phyloP scores from a whole-genome alignment of 2,888 invertebrate genomes.

The Boloria euphrosyne region DNA sequence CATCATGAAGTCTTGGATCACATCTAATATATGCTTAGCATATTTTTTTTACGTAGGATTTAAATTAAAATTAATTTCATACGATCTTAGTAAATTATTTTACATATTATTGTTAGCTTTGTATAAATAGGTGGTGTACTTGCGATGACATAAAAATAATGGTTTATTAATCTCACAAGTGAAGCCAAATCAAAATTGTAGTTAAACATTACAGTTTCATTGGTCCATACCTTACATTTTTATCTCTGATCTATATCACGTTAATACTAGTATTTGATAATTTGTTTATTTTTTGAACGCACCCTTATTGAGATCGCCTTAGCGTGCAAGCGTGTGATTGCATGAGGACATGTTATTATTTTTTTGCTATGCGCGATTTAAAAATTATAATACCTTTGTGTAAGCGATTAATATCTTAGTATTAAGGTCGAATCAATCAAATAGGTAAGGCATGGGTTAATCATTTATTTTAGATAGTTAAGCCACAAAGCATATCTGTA shows the following conservation, averaged over 20 bases:
- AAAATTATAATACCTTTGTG: constrained; percentile 21
- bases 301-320: constrained; percentile 51
- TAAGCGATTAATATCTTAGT: constrained; percentile 12
- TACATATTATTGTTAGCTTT: too few relatives aligned
- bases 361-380: constrained; percentile 63
- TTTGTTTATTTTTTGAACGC: constrained; percentile 12
- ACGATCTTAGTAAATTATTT: too few relatives aligned
- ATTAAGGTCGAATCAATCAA: constrained; percentile 18
- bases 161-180: too few relatives aligned
- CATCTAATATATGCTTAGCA: background rate
- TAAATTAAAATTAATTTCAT: too few relatives aligned
- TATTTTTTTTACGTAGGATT: too few relatives aligned
- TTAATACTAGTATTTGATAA: too few relatives aligned
- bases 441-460: constrained; percentile 5
- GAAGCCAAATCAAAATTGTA: too few relatives aligned
- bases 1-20: background rate
- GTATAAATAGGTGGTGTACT: too few relatives aligned
- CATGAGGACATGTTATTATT: constrained; percentile 66
- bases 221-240: too few relatives aligned
- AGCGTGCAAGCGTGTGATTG: constrained; percentile 16
- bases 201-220: too few relatives aligned
- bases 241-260: too few relatives aligned
- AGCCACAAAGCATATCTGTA: background rate
- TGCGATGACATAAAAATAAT: too few relatives aligned
- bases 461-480: constrained; percentile 9